Percentiles rank a stretch among this genome's conserved stretches.
Evolutionary conservation across 2,888 invertebrate genomes (phyloP).

Genomic region (Danaus chrysippus): DNA sequence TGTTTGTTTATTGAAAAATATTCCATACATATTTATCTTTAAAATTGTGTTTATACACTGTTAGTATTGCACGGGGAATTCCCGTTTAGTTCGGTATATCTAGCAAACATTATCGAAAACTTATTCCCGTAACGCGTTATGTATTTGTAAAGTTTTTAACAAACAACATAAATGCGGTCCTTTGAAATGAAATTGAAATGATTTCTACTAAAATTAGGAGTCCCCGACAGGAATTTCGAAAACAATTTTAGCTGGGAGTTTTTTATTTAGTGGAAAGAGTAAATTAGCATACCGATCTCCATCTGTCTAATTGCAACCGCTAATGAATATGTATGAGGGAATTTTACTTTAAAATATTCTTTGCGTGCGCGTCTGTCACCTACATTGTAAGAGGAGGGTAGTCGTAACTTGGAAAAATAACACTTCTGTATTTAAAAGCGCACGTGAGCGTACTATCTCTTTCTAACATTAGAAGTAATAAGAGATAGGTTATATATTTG

Average conservation of each 20-base stretch:
- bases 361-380: conserved; percentile 14
- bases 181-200: neutral
- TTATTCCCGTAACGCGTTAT: too few relatives aligned
- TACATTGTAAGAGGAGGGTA: conserved; percentile 9
- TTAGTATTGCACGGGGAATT: conserved; percentile 2
- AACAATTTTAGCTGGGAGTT: conserved; percentile 18
- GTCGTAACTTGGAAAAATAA: neutral
- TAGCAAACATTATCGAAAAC: too few relatives aligned
- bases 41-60: conserved; percentile 4
- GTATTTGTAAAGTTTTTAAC: too few relatives aligned
- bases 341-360: conserved; percentile 27
- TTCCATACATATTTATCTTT: neutral
- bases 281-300: conserved; percentile 50
- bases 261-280: conserved; percentile 22
- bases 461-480: neutral
- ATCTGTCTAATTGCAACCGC: conserved; percentile 50
- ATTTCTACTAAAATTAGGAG: neutral
- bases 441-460: conserved; percentile 1
- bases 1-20: conserved; percentile 1
- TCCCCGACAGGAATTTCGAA: conserved; percentile 12
- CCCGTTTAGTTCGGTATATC: too few relatives aligned
- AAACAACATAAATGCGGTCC: neutral
- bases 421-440: neutral
- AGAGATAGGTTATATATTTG: neutral
- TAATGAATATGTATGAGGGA: conserved; percentile 47